A percentile compares a stretch with the other conserved stretches of the same genome.
Evolutionary conservation across 2,888 invertebrate species (phyloP).

Genomic region (Drosophila paramelanica): DNA sequence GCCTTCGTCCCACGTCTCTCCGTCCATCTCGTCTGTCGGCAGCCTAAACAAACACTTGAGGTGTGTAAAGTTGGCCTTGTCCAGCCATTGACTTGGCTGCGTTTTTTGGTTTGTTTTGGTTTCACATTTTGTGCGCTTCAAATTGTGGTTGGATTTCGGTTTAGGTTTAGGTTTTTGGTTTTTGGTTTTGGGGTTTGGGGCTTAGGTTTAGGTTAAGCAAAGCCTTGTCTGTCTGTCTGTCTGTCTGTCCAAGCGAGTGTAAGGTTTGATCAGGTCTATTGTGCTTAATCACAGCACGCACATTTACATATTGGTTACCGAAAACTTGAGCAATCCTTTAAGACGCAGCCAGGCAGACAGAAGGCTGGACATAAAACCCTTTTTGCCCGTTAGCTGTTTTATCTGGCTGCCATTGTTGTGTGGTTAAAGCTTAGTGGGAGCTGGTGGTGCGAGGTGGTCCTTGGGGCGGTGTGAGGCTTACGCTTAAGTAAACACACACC

Average conservation of each 20-base stretch:
- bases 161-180: constrained; percentile 39
- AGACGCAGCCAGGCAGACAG: constrained; percentile 49
- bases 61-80: constrained; percentile 79
- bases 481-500: constrained; percentile 78
- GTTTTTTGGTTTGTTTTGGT: constrained; percentile 76
- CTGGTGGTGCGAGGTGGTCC: constrained; percentile 30
- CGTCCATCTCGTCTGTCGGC: constrained; percentile 21
- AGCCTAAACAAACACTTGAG: constrained; percentile 81
- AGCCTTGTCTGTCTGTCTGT: constrained; percentile 17
- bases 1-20: neutral
- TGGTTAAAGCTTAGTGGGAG: constrained; percentile 61
- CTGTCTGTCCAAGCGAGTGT: constrained; percentile 3
- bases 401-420: constrained; percentile 55
- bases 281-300: constrained; percentile 82
- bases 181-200: constrained; percentile 56
- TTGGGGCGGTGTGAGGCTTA: constrained; percentile 56
- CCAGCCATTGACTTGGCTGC: constrained; percentile 62
- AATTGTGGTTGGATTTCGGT: constrained; percentile 76
- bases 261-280: constrained; percentile 51
- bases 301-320: constrained; percentile 80
- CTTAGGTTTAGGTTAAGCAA: constrained; percentile 54
- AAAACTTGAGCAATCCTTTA: constrained; percentile 81
- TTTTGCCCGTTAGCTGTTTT: constrained; percentile 49
- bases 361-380: constrained; percentile 45
- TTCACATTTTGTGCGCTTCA: constrained; percentile 72